A percentile compares a stretch with the other conserved stretches of the same genome.
These are phyloP conservation scores for Melanchra persicariae DNA, from an alignment of 2,888 invertebrate genomes.

Conservation along the genomic window DNA sequence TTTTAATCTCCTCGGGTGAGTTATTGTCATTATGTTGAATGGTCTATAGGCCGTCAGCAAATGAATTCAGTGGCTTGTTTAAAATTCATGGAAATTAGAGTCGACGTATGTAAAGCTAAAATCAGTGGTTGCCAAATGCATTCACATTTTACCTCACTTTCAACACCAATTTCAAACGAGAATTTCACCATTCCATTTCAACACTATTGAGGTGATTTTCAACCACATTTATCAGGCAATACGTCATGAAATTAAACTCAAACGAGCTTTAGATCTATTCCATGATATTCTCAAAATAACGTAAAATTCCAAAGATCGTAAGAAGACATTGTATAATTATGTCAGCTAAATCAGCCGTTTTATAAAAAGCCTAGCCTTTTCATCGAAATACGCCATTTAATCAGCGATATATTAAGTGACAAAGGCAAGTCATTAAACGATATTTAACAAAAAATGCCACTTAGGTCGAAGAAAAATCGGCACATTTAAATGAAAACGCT, in stretches of 20 bases:
- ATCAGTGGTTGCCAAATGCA: conserved; percentile 37
- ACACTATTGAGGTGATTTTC: conserved; percentile 18
- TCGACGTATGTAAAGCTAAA: conserved; percentile 18
- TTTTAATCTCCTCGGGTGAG: conserved; percentile 40
- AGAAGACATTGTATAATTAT: neutral
- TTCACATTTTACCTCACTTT: conserved; percentile 32
- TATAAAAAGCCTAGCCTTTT: no score
- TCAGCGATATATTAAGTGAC: no score
- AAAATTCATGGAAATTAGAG: conserved; percentile 41
- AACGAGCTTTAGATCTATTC: neutral
- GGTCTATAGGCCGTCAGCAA: conserved; percentile 8
- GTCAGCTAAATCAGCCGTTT: no score
- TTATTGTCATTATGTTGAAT: conserved; percentile 54
- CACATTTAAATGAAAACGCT: no score
- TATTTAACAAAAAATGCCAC: no score
- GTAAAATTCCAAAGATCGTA: neutral
- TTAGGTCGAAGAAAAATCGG: no score
- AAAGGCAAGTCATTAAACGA: no score
- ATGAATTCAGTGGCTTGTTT: conserved; percentile 14
- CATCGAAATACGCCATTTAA: no score
- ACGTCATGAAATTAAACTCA: conserved; percentile 4
- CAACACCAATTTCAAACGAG: conserved; percentile 11
- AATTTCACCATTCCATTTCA: conserved; percentile 17
- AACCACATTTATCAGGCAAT: neutral
- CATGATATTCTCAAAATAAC: neutral